Evolutionary conservation across 2,797 vertebrate species (phyloP).

Genomic region (Girardinus metallicus): DNA sequence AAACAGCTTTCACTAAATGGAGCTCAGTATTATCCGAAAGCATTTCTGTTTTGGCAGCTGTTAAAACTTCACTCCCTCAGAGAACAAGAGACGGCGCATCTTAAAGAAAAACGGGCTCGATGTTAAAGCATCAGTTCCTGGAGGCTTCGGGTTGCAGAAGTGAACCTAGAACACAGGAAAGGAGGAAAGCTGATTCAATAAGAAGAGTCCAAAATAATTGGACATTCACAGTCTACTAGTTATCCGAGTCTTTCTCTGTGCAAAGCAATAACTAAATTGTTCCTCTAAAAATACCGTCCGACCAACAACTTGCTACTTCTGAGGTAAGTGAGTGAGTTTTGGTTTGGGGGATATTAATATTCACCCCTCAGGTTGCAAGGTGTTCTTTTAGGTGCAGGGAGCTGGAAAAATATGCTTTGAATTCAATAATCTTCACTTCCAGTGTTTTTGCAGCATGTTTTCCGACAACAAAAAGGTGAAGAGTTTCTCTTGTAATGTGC

Average conservation of each 20-base stretch:
- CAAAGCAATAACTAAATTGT: constrained; percentile 35
- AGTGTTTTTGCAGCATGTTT: not conserved
- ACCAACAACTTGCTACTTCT: not conserved
- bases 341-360: not conserved
- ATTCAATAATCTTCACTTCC: not conserved
- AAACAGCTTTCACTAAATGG: constrained; percentile 21
- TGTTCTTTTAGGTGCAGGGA: constrained; percentile 1
- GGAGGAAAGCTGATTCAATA: constrained; percentile 14
- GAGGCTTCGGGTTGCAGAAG: constrained; percentile 22
- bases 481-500: constrained; percentile 5
- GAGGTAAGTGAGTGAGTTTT: constrained; percentile 14
- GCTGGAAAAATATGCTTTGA: not conserved
- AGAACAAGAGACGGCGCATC: not conserved
- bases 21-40: constrained; percentile 7
- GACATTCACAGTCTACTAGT: constrained; percentile 6
- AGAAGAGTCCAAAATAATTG: not conserved
- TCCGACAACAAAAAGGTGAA: not conserved
- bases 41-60: constrained; percentile 10
- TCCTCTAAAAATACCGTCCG: constrained; percentile 26
- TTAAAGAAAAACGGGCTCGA: constrained; percentile 2
- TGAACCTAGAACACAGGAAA: constrained; percentile 7
- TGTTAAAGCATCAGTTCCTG: constrained; percentile 17
- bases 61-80: constrained; percentile 7
- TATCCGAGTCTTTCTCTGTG: constrained; percentile 10
- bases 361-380: not conserved